Evolutionary conservation across 2,113 vertebrate genomes (phyloP), one percentile per base, ranked within the genome.

Genomic region (Larimichthys crocea): DNA sequence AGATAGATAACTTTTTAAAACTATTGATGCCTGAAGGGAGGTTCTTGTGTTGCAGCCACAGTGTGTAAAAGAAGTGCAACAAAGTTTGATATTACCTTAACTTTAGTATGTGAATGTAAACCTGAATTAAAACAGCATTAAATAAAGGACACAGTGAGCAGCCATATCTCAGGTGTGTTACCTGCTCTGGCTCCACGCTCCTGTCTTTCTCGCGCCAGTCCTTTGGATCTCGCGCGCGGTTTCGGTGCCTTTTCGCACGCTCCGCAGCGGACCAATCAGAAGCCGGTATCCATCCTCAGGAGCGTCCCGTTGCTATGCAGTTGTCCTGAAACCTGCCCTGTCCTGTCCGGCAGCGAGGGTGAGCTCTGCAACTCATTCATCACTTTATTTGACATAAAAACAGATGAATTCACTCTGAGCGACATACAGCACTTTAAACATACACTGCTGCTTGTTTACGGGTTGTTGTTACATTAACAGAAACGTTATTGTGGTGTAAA

Each of bases 231-330:
- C 79, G 80, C 83, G 89, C 88, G 83, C 75, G 12, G 85, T 77
- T 86, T 66, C 14, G 22, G n/a, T 40, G 1, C 35, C 24, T 24
- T 69, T 79, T 71, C 9, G 52, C 84, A 87, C 83, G 76, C 66
- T 56, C 29, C n/a, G 0, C 26, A 10, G 46, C 12, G 20, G 55
- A 53, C 93, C 91, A 93, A 92, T 93, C 88, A 91, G 70, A 68
- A 48, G 0, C 4, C 66, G 74, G 83, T 10, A 2, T 61, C 35
- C 26, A 31, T 1, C 26, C 50, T 2, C 3, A 7, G 64, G 0
- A 56, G 86, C 88, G 89, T 90, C 87, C 79, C 70, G 92, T 92
- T 94, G 88, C 91, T 59, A 91, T 74, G 87, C 72, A 15, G 82
- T 71, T 17, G 61, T 40, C 49, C 65, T 3, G 70, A 74, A 24